Conservation (phyloP, 2,113 vertebrate genomes). For the Bufo bufo region DNA sequence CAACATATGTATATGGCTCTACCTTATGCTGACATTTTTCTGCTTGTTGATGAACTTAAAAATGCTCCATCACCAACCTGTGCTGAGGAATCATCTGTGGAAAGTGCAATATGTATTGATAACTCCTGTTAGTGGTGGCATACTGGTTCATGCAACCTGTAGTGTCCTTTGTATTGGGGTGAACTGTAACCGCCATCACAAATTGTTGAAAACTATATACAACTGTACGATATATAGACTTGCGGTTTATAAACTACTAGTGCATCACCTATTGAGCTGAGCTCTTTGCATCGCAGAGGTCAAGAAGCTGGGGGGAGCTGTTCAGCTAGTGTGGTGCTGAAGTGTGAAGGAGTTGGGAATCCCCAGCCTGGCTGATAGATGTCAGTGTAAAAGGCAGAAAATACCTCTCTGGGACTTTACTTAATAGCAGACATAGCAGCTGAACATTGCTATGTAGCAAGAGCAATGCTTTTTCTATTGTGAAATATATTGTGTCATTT, state of each 20-base stretch:
- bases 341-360: constrained; percentile 67
- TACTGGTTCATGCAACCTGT: not conserved
- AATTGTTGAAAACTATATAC: not conserved
- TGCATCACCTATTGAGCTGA: not conserved
- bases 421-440: constrained; percentile 56
- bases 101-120: not conserved
- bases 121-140: not conserved
- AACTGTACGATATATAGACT: not conserved
- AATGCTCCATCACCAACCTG: not conserved
- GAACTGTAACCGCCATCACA: not conserved
- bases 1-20: not conserved
- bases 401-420: constrained; percentile 61
- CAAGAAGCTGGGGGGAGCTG: constrained; percentile 64
- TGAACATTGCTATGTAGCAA: constrained; percentile 27
- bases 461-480: too few relatives aligned
- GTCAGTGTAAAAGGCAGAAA: constrained; percentile 65
- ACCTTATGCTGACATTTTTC: not conserved
- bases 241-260: not conserved
- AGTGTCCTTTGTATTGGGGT: not conserved
- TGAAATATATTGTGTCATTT: constrained; percentile 49
- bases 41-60: not conserved
- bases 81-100: too few relatives aligned
- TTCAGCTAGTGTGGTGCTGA: constrained; percentile 65
- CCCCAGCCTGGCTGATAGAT: constrained; percentile 65
- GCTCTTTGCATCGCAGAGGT: constrained; percentile 33